Evolutionary conservation across 2,888 invertebrate species (phyloP), one percentile per base, ranked within the genome.

Genomic region (Ernsta delagoae): DNA sequence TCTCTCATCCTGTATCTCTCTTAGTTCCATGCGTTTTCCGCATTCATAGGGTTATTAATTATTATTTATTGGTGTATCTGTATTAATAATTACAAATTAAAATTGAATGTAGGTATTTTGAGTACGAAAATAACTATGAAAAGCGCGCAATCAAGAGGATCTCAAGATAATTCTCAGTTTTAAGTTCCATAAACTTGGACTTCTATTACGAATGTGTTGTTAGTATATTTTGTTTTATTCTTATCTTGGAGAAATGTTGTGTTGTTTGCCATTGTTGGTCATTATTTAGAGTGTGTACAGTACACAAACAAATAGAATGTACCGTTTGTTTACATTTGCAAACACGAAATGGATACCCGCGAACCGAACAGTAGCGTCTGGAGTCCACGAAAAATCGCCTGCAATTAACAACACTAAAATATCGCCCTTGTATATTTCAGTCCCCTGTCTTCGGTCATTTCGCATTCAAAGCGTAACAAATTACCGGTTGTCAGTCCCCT

Each of bases 371-470:
- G 65, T 50, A 31, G 50, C 24, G 62, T 41, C 53, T 53, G 62
- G 12, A 36, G 48, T 41, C 16, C 16, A 39, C 50, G 67, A 67
- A 61, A 67, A 67, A 67, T 67, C 36, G 39, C 43, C 16, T 36
- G 67, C 61, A 67, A 67, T 67, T 67, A 67, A 67, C 67, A 67
- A 67, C 39, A 67, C 67, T 60, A 60, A 60, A 66, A 65, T 59
- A 65, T 59, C 53, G 41, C 66, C 56, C 56, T 56, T 53, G 50
- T 54, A 66, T 65, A 66, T 59, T 50, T 59, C 54, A 60, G 60
- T 60, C 66, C 66, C 56, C 61, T 61, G 67, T 67, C 67, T 67
- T 61, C 60, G 67, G 67, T 48, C 59, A 61, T 67, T 67, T 67
- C 67, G 67, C 56, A 67, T 61, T 67, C 67, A 67, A 67, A 67